These are phyloP conservation scores for Timema cristinae DNA, from an alignment of 2,888 invertebrate species.

Conservation along the genomic window DNA sequence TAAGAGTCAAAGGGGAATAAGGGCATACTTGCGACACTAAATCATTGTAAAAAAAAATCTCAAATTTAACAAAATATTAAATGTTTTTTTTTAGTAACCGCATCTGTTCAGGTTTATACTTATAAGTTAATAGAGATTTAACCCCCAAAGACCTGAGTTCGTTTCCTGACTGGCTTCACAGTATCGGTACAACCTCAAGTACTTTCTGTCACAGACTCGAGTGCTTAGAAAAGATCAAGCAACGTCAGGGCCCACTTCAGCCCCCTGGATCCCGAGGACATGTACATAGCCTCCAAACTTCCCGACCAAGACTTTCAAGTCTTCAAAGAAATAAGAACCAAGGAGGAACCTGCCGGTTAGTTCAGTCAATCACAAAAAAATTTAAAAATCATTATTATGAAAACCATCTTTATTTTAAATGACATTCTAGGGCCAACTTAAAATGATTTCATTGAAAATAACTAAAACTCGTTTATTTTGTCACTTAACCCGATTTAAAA, in stretches of 20 bases:
- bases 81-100: background rate
- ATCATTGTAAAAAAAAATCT: too few species aligned
- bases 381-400: too few species aligned
- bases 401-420: too few species aligned
- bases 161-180: background rate
- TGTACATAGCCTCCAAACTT: constrained; percentile 74
- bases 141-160: too few species aligned
- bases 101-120: background rate
- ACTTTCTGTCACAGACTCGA: constrained; percentile 52
- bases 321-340: constrained; percentile 71
- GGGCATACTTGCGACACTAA: too few species aligned
- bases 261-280: constrained; percentile 81
- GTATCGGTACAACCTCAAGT: background rate
- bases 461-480: too few species aligned
- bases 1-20: too few species aligned
- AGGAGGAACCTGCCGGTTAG: constrained; percentile 69
- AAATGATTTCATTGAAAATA: too few species aligned
- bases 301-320: constrained; percentile 70
- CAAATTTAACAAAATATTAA: background rate
- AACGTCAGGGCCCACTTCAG: constrained; percentile 76
- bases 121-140: background rate
- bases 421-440: too few species aligned
- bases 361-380: too few species aligned
- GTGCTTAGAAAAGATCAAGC: constrained; percentile 71
- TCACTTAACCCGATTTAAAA: too few species aligned